Evolutionary conservation across 2,797 vertebrate species (phyloP).

Genomic region (Peromyscus nudipes): DNA sequence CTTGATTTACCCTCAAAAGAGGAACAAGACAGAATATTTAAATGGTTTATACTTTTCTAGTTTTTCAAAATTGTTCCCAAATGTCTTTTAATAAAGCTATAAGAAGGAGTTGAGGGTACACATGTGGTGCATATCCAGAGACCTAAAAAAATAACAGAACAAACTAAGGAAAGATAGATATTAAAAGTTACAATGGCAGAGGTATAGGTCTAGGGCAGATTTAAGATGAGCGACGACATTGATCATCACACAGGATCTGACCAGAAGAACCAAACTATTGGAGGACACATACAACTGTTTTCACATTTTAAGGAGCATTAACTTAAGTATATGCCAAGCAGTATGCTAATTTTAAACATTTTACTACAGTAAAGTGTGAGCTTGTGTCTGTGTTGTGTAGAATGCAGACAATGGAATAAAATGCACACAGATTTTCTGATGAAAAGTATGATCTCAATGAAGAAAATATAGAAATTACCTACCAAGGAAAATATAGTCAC

Average conservation of each 20-base stretch:
- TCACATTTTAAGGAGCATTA: background rate
- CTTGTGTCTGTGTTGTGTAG: background rate
- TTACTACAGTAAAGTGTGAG: background rate
- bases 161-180: background rate
- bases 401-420: background rate
- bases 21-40: background rate
- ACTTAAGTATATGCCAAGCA: background rate
- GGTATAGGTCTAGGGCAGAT: background rate
- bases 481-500: background rate
- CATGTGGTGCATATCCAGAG: background rate
- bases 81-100: background rate
- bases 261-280: background rate
- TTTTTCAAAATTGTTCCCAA: constrained; percentile 25
- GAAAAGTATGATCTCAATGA: background rate
- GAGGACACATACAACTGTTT: background rate
- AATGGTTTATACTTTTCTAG: background rate
- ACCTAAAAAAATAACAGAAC: background rate
- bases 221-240: background rate
- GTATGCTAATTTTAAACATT: background rate
- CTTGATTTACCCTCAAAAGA: background rate
- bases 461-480: background rate
- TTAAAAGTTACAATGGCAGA: background rate
- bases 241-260: background rate
- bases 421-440: background rate
- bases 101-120: background rate